Base-by-base conservation (phyloP, 2,113 vertebrate species). In the Excalfactoria chinensis region DNA sequence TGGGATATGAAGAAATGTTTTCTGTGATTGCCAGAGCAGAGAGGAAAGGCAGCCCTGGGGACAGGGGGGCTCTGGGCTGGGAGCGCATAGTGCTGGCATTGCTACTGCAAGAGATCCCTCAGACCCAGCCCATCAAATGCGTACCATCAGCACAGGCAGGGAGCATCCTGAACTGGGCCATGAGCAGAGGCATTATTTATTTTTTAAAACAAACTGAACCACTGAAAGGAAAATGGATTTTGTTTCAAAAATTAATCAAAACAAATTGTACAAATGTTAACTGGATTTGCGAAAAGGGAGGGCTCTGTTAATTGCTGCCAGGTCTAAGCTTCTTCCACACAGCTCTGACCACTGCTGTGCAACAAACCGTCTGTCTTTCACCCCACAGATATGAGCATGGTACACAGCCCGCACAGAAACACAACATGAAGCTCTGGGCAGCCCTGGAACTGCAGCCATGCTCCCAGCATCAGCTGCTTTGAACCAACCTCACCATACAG, bases 271-370 rank as follows among this genome's bases (percentile, higher is more conserved):
- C 40, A 79, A 69, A 49, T 30, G 62, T 5, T 43, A 22, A 58
- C 1, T 76, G 1, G 9, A 41, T 73, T 66, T 59, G 62, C 53
- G 58, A 55, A 30, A 18, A 6, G 3, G 7, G 0, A 1, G 62
- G 32, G 16, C 8, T 62, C 55, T 70, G 9, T 44, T 60, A 84
- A 37, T 32, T 89, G 37, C 25, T 40, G 64, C 21, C 32, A 76
- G 46, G 17, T 82, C 30, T 81, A 66, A 78, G 70, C 46, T 49
- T 32, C 26, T 79, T 90, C 58, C 81, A 90, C 62, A 90, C 13
- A 85, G 78, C 71, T 88, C 53, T 55, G 37, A 88, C 70, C 58
- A 41, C 32, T 25, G 73, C 72, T 37, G 9, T 5, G 28, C 28
- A 82, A 66, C 26, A 78, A 86, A 32, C 81, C 28, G 13, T 70